phyloP scores from a whole-genome alignment of 2,797 vertebrate genomes.

The Bucorvus abyssinicus region DNA sequence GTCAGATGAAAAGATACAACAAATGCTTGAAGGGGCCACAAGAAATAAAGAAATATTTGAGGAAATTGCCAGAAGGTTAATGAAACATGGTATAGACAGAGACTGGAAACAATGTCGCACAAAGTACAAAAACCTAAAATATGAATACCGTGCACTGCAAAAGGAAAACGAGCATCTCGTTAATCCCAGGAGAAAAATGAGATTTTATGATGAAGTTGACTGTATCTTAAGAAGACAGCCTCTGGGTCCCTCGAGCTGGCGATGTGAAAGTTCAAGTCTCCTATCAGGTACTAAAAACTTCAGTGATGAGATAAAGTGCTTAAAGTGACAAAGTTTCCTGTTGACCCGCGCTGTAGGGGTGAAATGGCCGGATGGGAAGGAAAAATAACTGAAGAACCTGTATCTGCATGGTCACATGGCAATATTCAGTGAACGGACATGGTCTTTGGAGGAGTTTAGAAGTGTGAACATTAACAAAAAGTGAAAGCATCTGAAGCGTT shows the following conservation, averaged over 20 bases:
- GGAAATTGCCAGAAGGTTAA: constrained; percentile 84
- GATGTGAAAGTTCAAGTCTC: constrained; percentile 44
- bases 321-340: background rate
- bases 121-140: constrained; percentile 92
- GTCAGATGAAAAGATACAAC: constrained; percentile 84
- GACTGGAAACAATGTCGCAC: constrained; percentile 91
- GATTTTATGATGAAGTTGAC: constrained; percentile 87
- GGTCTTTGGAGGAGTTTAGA: background rate
- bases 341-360: background rate
- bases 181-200: constrained; percentile 82
- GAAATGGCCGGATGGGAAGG: background rate
- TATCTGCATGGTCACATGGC: background rate
- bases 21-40: constrained; percentile 86
- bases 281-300: constrained; percentile 33
- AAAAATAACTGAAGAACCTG: background rate
- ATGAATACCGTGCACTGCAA: constrained; percentile 85
- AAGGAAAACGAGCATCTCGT: constrained; percentile 80
- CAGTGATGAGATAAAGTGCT: background rate
- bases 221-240: constrained; percentile 77
- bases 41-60: constrained; percentile 90
- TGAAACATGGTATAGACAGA: constrained; percentile 85
- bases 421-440: background rate
- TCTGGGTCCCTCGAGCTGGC: constrained; percentile 24
- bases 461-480: background rate
- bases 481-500: background rate